Percentiles rank a stretch among this genome's conserved stretches.
phyloP scores from a whole-genome alignment of 2,888 invertebrate genomes.

The Byasa hedistus region DNA sequence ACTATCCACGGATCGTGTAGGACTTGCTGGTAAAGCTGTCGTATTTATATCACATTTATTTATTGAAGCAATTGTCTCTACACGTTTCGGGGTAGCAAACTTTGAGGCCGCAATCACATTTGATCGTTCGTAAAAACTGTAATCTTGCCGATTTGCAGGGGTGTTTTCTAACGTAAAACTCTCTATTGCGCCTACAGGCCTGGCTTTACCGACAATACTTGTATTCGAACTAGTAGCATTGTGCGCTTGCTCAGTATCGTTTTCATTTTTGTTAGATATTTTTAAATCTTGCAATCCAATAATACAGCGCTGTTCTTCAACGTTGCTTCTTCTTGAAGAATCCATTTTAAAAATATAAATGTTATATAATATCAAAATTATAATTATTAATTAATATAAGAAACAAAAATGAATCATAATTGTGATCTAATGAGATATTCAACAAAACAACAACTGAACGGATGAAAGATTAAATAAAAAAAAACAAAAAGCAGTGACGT shows the following conservation, averaged over 20 bases:
- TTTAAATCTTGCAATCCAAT: conserved; percentile 76
- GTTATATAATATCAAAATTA: conserved; percentile 22
- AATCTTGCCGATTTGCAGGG: conserved; percentile 68
- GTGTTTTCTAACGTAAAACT: conserved; percentile 82
- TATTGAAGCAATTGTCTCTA: conserved; percentile 81
- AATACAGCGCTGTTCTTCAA: conserved; percentile 72
- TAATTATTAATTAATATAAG: conserved; percentile 29
- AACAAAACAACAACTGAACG: conserved; percentile 40
- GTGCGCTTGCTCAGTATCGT: conserved; percentile 77
- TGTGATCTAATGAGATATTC: conserved; percentile 39
- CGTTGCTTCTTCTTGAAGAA: conserved; percentile 65
- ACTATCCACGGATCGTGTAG: conserved; percentile 81
- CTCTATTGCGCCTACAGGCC: conserved; percentile 83
- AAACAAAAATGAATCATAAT: conserved; percentile 44
- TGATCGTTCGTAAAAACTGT: conserved; percentile 82
- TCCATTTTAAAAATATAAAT: conserved; percentile 52
- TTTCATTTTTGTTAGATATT: conserved; percentile 74
- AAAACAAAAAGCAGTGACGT: conserved; percentile 36
- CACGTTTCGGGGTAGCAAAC: conserved; percentile 87
- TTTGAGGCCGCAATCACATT: conserved; percentile 88
- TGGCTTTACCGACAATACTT: conserved; percentile 68
- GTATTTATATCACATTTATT: conserved; percentile 69
- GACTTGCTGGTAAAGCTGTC: conserved; percentile 72
- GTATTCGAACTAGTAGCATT: conserved; percentile 61
- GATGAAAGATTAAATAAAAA: conserved; percentile 34